Evolutionary conservation across 1,140 invertebrate species (phyloP).

Genomic region (Lycorma delicatula): DNA sequence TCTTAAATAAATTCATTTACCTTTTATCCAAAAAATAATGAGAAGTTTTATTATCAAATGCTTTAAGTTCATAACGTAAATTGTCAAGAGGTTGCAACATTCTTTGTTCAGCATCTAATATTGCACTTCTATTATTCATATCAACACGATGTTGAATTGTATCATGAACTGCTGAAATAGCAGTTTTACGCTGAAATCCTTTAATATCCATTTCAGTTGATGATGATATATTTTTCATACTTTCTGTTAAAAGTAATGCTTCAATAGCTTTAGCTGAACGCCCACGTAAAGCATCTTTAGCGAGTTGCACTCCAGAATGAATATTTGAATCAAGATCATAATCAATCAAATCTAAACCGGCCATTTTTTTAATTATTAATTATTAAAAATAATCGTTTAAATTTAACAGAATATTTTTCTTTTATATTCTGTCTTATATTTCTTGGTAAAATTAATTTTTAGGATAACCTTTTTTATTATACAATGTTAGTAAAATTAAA

Average conservation of each 20-base stretch:
- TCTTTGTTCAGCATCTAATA: slow-evolving; percentile 42
- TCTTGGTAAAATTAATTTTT: too few species aligned
- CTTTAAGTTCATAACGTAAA: slow-evolving; percentile 50
- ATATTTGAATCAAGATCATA: slow-evolving; percentile 27
- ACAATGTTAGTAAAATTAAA: too few species aligned
- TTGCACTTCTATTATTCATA: slow-evolving; percentile 37
- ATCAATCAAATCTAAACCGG: background rate
- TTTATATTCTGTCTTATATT: too few species aligned
- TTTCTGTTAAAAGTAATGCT: slow-evolving; percentile 50
- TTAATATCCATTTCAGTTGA: slow-evolving; percentile 38
- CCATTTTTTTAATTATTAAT: background rate
- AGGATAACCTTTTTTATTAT: too few species aligned
- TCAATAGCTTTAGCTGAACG: slow-evolving; percentile 66
- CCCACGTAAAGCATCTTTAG: slow-evolving; percentile 46
- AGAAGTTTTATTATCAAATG: slow-evolving; percentile 50
- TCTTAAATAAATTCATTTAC: too few species aligned
- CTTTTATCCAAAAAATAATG: slow-evolving; percentile 53
- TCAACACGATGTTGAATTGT: slow-evolving; percentile 36
- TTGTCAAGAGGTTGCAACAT: slow-evolving; percentile 45
- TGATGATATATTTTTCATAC: slow-evolving; percentile 46
- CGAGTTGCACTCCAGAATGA: slow-evolving; percentile 40
- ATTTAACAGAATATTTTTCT: too few species aligned
- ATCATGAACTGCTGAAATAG: slow-evolving; percentile 33
- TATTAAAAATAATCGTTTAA: too few species aligned
- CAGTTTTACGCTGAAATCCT: slow-evolving; percentile 33